Conservation (phyloP, 2,797 vertebrate species). For the Tangara arthus region DNA sequence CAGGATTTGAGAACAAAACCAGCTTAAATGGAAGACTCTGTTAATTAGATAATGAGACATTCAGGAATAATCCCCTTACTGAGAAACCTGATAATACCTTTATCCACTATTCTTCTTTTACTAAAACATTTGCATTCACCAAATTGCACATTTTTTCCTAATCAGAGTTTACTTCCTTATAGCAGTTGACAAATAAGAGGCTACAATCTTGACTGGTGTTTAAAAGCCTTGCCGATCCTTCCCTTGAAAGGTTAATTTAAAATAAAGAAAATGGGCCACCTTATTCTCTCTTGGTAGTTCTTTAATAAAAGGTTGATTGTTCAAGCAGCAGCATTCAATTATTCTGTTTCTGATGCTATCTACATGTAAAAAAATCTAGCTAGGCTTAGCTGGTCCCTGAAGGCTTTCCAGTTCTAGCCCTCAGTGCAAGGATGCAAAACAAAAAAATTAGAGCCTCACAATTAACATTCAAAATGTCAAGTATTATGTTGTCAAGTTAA, state of each 20-base stretch:
- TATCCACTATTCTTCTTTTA: not conserved
- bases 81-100: not conserved
- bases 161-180: not conserved
- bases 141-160: not conserved
- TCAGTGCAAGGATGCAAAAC: not conserved
- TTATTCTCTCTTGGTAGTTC: constrained; percentile 3
- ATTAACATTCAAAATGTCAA: constrained; percentile 21
- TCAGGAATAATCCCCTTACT: not conserved
- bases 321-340: constrained; percentile 53
- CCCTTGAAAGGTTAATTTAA: constrained; percentile 53
- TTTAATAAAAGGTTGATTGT: constrained; percentile 67
- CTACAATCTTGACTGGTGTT: not conserved
- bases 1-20: not conserved
- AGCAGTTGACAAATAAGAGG: not conserved
- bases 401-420: constrained; percentile 16
- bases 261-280: constrained; percentile 41
- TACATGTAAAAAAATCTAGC: constrained; percentile 50
- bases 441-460: not conserved
- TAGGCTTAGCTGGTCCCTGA: not conserved
- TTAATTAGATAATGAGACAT: not conserved
- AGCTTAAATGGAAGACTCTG: constrained; percentile 5
- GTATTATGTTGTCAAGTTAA: not conserved
- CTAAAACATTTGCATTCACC: not conserved
- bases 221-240: not conserved
- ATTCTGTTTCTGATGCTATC: constrained; percentile 70